Percentiles rank a stretch among this genome's conserved stretches.
These are phyloP conservation scores for Tinea semifulvella DNA, from an alignment of 2,888 invertebrate species.

Conservation along the genomic window DNA sequence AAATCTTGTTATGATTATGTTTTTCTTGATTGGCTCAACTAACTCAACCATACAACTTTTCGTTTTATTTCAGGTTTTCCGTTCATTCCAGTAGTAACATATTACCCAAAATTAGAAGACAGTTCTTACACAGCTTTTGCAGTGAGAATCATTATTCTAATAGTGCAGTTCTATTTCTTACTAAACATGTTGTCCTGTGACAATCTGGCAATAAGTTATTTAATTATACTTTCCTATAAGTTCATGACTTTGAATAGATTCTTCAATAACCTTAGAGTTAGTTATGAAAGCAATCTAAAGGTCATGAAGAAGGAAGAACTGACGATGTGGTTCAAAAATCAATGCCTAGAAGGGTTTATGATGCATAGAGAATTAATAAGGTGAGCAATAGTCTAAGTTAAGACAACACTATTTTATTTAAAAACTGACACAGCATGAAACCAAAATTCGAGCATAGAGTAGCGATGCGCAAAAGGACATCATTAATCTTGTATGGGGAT, in stretches of 20 bases:
- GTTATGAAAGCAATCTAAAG: conserved; percentile 25
- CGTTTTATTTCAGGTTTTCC: conserved; percentile 34
- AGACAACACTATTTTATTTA: too few species aligned
- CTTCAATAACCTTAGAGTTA: conserved; percentile 35
- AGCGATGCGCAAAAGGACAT: too few species aligned
- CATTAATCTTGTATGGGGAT: too few species aligned
- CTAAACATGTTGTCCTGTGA: conserved; percentile 47
- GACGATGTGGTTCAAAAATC: conserved; percentile 6
- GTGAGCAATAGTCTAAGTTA: not conserved
- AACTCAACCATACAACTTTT: not conserved
- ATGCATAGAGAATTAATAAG: conserved; percentile 11
- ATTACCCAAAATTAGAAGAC: conserved; percentile 41
- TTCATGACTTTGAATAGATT: conserved; percentile 45
- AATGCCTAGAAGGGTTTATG: conserved; percentile 2
- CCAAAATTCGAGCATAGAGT: too few species aligned
- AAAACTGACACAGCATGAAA: too few species aligned
- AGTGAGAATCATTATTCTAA: conserved; percentile 31
- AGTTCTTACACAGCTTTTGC: conserved; percentile 30
- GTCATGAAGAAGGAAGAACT: conserved; percentile 1
- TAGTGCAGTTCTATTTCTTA: conserved; percentile 35
- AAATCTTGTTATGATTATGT: too few species aligned
- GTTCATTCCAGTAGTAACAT: conserved; percentile 48
- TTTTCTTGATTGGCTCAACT: too few species aligned
- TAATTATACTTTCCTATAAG: conserved; percentile 52
- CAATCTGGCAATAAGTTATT: conserved; percentile 35